Evolutionary conservation across 2,888 invertebrate species (phyloP).

Genomic region (Eristalis pertinax): DNA sequence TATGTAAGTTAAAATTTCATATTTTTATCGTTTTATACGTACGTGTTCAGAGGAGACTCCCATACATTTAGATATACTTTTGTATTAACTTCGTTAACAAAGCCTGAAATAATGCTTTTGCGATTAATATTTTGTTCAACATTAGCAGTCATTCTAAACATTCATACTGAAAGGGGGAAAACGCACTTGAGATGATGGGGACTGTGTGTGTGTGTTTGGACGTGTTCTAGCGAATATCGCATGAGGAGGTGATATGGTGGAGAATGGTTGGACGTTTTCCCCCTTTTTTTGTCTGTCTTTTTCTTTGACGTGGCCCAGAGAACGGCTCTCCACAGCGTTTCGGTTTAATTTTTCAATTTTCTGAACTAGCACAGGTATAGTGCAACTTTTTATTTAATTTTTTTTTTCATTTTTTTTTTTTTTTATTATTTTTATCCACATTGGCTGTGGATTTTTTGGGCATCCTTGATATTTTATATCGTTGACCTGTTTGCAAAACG

Average conservation of each 20-base stretch:
- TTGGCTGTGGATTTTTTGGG: conserved; percentile 52
- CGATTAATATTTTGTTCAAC: conserved; percentile 76
- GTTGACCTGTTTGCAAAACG: conserved; percentile 73
- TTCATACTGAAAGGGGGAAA: conserved; percentile 72
- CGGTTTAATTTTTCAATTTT: conserved; percentile 29
- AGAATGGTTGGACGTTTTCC: conserved; percentile 31
- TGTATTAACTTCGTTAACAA: conserved; percentile 73
- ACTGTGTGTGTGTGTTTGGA: neutral
- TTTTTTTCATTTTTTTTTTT: conserved; percentile 25
- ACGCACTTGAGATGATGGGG: conserved; percentile 9
- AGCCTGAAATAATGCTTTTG: conserved; percentile 77
- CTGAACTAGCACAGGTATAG: conserved; percentile 28
- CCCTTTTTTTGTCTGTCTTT: neutral
- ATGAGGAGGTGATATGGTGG: neutral
- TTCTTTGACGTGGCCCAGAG: conserved; percentile 55
- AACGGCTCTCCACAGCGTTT: conserved; percentile 56
- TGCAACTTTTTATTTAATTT: conserved; percentile 18
- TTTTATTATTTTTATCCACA: conserved; percentile 53
- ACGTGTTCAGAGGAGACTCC: conserved; percentile 74
- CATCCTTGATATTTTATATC: conserved; percentile 64
- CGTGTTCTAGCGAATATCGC: neutral
- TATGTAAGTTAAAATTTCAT: conserved; percentile 73
- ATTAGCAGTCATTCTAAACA: conserved; percentile 75
- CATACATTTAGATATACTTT: conserved; percentile 70
- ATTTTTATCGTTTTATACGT: conserved; percentile 75